phyloP scores from a whole-genome alignment of 2,113 vertebrate genomes.

The Pelmatolapia mariae region DNA sequence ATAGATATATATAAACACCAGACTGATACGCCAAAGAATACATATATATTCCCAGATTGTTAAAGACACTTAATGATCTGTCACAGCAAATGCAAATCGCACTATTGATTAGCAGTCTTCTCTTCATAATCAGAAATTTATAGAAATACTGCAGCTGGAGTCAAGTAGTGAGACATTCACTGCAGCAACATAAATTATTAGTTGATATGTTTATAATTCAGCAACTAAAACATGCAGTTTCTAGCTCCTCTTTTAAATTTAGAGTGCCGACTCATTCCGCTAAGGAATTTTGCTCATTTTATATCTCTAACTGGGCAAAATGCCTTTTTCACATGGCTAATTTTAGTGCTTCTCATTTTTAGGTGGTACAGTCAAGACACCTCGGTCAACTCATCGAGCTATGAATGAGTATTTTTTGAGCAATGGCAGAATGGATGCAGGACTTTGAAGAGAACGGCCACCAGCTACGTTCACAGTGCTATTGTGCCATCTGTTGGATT shows the following conservation, averaged over 20 bases:
- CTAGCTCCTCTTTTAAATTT: background rate
- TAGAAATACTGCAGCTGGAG: background rate
- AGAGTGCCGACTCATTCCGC: background rate
- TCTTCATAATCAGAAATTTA: background rate
- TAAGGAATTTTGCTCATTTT: background rate
- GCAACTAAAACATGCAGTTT: background rate
- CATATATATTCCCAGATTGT: background rate
- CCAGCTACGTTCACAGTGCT: background rate
- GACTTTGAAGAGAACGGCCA: background rate
- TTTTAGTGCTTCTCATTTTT: background rate
- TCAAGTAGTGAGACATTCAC: background rate
- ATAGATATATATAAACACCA: background rate
- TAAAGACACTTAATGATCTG: background rate
- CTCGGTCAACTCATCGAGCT: background rate
- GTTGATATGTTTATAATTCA: background rate
- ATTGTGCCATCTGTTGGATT: conserved; percentile 51
- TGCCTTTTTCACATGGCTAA: background rate
- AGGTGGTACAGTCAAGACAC: background rate
- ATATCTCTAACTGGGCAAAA: background rate
- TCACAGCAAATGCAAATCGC: background rate
- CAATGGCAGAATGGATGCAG: background rate
- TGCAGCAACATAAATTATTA: background rate
- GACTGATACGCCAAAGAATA: background rate
- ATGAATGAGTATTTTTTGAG: background rate
- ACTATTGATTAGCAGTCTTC: background rate